Evolutionary conservation across 2,888 invertebrate genomes (phyloP), one percentile per base, ranked within the genome.

Genomic region (Cataglyphis rosenhaueri): DNA sequence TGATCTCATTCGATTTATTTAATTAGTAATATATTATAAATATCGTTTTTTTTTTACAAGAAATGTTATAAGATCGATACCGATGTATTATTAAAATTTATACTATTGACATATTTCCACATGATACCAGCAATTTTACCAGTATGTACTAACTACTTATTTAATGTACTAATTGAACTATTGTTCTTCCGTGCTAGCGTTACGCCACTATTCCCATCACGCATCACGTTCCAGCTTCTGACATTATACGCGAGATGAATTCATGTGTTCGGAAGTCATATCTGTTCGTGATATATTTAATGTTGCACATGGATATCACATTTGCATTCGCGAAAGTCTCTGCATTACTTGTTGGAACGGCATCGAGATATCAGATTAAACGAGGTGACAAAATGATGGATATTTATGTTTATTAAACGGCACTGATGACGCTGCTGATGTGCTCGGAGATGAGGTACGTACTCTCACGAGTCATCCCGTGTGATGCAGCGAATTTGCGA

Each of bases 121-220:
- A 55, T 29, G 25, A 15, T 25, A 57, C 18, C 44, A 44, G 9
- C 4, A 59, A 59, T 59, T 71, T 32, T 9, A 8, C 15, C 21
- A 15, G 10, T n/a, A 32, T 32, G 15, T 8, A 38, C 65, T 9
- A 41, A 38, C 55, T 76, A 41, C 2, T 57, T 70, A 44, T 57
- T 78, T 78, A 57, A 76, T 41, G 70, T 71, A 59, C 12, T 59
- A 78, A 78, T 59, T 71, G 32, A 59, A 59, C 57, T 78, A 44
- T 78, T 44, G 71, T 71, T 29, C 71, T 70, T 3, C n/a, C 70
- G 38, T n/a, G 68, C 65, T 55, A 76, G 57, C 78, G 78, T 78
- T 71, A 78, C 78, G 78, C 78, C 59, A 62, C 73, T 78, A 78
- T 59, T 71, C 78, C 44, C 78, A 78, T 78, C 71, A 78, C 78